phyloP scores from a whole-genome alignment of 2,888 invertebrate species.

The Mimumesa dahlbomi region DNA sequence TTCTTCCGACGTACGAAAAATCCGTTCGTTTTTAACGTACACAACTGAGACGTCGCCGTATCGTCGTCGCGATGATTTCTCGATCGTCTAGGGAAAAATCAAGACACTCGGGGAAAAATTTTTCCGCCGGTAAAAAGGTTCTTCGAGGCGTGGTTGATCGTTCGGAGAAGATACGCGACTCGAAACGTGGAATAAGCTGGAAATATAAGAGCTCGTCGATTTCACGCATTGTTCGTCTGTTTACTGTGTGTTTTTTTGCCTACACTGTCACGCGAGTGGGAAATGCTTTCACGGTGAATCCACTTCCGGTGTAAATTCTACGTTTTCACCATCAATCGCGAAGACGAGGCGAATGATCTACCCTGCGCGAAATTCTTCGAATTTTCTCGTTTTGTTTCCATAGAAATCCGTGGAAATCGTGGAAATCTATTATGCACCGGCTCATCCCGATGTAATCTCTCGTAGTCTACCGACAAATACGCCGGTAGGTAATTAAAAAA shows the following conservation, averaged over 20 bases:
- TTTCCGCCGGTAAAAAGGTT: no score
- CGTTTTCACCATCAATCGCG: not conserved
- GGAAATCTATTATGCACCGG: not conserved
- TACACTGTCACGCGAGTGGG: not conserved
- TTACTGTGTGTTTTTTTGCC: not conserved
- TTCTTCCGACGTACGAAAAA: no score
- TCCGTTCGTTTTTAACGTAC: no score
- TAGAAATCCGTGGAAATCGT: not conserved
- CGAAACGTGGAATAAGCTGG: not conserved
- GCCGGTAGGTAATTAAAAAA: constrained; percentile 53
- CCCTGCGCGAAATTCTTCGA: not conserved
- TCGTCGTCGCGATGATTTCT: no score
- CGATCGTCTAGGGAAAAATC: no score
- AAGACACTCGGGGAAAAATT: no score
- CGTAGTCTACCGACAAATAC: constrained; percentile 28
- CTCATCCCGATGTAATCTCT: no score
- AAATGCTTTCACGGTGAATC: not conserved
- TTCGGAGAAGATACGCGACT: no score
- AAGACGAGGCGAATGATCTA: constrained; percentile 11
- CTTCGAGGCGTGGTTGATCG: no score
- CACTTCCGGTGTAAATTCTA: not conserved
- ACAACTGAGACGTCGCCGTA: no score
- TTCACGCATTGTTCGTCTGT: not conserved
- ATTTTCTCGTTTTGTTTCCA: no score
- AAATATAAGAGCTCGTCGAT: not conserved